phyloP scores from a whole-genome alignment of 1,140 invertebrate genomes.

The Nasonia longicornis region DNA sequence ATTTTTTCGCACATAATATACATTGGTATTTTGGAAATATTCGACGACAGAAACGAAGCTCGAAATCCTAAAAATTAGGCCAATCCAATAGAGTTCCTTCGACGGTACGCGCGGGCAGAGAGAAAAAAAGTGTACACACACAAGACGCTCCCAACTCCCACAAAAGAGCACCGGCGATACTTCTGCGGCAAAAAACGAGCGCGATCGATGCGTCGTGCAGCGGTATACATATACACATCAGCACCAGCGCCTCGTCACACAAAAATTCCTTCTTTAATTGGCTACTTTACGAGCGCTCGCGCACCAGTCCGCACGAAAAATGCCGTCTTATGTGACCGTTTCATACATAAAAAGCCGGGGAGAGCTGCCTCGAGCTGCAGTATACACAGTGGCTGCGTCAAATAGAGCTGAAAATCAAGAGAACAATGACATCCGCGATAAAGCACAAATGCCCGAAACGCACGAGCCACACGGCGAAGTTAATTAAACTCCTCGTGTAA shows the following conservation, averaged over 20 bases:
- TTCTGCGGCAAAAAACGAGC: not conserved
- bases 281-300: slow-evolving; percentile 23
- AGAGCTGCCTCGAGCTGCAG: not conserved
- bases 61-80: not conserved
- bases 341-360: not conserved
- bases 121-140: too few relatives aligned
- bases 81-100: not conserved
- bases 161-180: too few relatives aligned
- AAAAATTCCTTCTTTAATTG: slow-evolving; percentile 37
- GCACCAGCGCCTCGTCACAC: not conserved
- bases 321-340: not conserved
- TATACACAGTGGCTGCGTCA: not conserved
- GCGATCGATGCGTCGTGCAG: not conserved
- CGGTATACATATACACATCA: too few relatives aligned
- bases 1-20: not conserved
- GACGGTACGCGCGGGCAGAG: too few relatives aligned
- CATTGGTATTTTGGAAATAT: too few relatives aligned
- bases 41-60: too few relatives aligned
- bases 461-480: not conserved
- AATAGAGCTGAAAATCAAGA: slow-evolving; percentile 35
- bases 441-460: not conserved
- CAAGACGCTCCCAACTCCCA: too few relatives aligned
- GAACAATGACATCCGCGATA: slow-evolving; percentile 26
- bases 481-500: slow-evolving; percentile 44
- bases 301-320: slow-evolving; percentile 8